Evolutionary conservation across 1,140 invertebrate species (phyloP), one percentile per base, ranked within the genome.

Genomic region (Ganaspis sp.): DNA sequence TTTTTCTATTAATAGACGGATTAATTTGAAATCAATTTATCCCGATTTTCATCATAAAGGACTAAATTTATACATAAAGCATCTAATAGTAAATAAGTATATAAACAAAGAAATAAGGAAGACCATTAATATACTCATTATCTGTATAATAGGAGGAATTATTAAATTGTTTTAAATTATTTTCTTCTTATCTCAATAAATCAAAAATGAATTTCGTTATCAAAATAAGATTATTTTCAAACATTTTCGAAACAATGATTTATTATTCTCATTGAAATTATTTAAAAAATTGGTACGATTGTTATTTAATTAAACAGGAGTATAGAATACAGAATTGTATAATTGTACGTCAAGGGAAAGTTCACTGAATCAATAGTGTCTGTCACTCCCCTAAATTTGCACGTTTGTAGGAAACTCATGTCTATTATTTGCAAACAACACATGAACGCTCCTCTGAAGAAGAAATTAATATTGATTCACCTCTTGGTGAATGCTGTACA

Each of bases 391-490:
- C 58, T 64, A n/a, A 29, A 29, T 26, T 64, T 58, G 12, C 9
- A 58, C 45, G 45, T 49, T 58, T 58, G 23, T 26, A 58, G 54
- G 12, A 64, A 64, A 29, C 58, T 64, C 11, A 29, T 29, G 23
- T 64, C 23, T n/a, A 64, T 64, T 64, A 64, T 64, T 64, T 64
- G 12, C 23, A 29, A 64, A 64, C 21, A 29, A n/a, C 58, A 64
- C 58, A 34, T 64, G 23, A 64, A 64, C 58, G 23, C 58, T 64
- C 29, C 58, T 64, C 15, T 34, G 58, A 64, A 29, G 26, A 64
- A 26, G 58, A 64, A 64, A 64, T 64, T 64, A 64, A 15, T 64
- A 64, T 64, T 64, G 58, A 64, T 64, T 64, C 26, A 64, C 23
- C 26, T 29, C 15, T 6, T n/a, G 23, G 4, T 34, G 1, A 4